phyloP scores from a whole-genome alignment of 2,113 vertebrate genomes.

The Orthonyx spaldingii region DNA sequence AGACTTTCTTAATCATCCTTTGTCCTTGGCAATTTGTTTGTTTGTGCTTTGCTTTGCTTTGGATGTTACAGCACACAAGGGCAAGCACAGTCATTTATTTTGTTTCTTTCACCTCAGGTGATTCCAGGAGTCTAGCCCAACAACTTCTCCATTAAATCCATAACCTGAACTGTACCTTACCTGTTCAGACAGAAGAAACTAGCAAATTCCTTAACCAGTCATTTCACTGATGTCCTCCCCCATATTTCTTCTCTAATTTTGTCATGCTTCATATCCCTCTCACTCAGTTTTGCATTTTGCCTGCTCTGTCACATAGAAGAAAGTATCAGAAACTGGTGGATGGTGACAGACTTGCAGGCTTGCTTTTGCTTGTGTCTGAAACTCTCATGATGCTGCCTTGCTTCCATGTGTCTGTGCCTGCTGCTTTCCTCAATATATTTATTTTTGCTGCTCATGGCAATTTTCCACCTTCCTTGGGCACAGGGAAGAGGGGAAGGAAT shows the following conservation, averaged over 20 bases:
- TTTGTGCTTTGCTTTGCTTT: neutral
- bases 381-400: neutral
- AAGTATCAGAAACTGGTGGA: neutral
- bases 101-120: neutral
- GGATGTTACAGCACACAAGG: neutral
- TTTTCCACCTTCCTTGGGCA: neutral
- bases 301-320: neutral
- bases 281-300: neutral
- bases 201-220: neutral
- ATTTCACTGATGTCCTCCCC: neutral
- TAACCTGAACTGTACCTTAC: neutral
- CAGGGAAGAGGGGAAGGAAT: neutral
- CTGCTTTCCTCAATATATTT: neutral
- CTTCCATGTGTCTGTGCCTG: neutral
- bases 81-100: neutral
- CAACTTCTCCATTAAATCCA: neutral
- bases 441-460: neutral
- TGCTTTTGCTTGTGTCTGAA: neutral
- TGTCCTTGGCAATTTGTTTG: neutral
- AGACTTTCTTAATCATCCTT: neutral
- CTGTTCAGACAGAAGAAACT: neutral
- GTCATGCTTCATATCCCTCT: neutral
- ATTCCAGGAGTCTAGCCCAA: neutral
- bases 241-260: neutral
- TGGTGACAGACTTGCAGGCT: neutral